These are phyloP conservation scores for Cephalopachus bancanus DNA, from an alignment of 2,797 vertebrate genomes.

Conservation along the genomic window DNA sequence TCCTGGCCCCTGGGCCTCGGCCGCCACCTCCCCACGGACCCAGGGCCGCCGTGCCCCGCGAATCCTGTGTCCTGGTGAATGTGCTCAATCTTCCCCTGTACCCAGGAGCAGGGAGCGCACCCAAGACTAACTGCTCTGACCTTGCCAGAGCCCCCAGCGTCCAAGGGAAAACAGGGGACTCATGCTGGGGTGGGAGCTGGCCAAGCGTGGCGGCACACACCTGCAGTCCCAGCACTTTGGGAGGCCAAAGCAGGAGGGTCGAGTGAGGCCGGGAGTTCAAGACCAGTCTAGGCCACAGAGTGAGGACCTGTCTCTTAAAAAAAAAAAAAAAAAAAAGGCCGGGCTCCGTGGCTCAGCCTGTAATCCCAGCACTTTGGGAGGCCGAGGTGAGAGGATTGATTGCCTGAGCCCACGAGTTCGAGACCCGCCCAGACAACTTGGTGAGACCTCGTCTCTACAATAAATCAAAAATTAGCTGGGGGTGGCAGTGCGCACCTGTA, in stretches of 20 bases:
- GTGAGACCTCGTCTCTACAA: too few species aligned
- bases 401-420: background rate
- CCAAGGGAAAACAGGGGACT: background rate
- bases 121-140: too few species aligned
- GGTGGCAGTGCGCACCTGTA: too few species aligned
- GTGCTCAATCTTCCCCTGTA: background rate
- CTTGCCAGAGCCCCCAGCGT: background rate
- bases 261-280: background rate
- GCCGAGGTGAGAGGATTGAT: background rate
- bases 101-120: background rate
- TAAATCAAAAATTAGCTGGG: too few species aligned
- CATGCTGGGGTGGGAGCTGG: background rate
- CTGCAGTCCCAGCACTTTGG: background rate
- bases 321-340: background rate
- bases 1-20: background rate
- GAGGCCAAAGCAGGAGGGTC: background rate
- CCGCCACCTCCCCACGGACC: background rate
- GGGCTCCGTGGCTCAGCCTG: background rate
- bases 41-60: background rate
- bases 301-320: background rate
- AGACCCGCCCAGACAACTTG: background rate
- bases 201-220: background rate
- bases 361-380: background rate
- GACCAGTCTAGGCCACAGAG: background rate
- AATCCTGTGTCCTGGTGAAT: background rate